Base-by-base conservation (phyloP, 1,140 invertebrate genomes). In the Platyscapa corneri region DNA sequence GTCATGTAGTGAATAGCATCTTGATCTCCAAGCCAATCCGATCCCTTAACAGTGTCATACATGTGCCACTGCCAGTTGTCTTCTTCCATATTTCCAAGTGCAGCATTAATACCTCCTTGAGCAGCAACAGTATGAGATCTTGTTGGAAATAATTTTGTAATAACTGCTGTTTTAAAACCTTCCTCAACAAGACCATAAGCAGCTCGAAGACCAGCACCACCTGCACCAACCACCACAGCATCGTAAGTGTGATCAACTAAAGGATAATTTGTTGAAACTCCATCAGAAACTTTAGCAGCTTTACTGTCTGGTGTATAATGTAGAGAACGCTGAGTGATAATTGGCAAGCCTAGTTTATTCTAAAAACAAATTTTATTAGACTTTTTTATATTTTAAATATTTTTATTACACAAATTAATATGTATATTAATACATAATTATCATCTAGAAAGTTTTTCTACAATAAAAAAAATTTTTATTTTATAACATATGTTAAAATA, bases 1-100 rank as follows among this genome's bases (percentile, higher is more conserved):
- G 98, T 99, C 98, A 99, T 98, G 93, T 99, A 99, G 93, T 99
- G 98, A 89, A 99, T 99, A 37, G 99, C 98, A 94, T 99, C 98
- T 93, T 98, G 97, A 93, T 99, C 99, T 88, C 99, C 99, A 10
- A 99, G 95, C 99, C 99, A 99, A 95, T 99, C 99, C 72, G 98
- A 99, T n/a, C 99, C 99, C 93, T 99, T 99, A 10, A 99, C 98
- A 14, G 99, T 99, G 91, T 97, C 98, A 93, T 99, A 98, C 96
- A 99, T 99, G 91, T 99, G 99, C 96, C 97, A 99, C 56, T 96
- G 95, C 99, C 99, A 99, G 89, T 98, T 96, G 91, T 99, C 98
- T 30, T 96, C 95, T 94, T 99, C 98, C 94, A 94, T 94, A 87
- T 93, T 94, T 92, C 95, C 95, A 87, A 96, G 92, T 30, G 98